phyloP scores from a whole-genome alignment of 2,113 vertebrate species.

The Gnathonemus longibarbis region DNA sequence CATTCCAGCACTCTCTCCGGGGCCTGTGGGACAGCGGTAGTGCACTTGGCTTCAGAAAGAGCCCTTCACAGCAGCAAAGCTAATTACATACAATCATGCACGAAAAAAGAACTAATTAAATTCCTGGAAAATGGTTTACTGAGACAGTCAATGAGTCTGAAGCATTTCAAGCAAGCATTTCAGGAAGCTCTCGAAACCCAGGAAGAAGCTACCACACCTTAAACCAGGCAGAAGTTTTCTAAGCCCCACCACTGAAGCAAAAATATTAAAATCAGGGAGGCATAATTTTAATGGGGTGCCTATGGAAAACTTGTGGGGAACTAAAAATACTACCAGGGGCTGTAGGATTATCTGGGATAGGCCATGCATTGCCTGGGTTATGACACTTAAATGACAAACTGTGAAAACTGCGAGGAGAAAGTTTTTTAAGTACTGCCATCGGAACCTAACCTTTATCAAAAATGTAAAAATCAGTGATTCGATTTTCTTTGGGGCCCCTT shows the following conservation, averaged over 20 bases:
- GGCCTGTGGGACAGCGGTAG: not conserved
- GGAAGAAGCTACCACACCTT: not conserved
- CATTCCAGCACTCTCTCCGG: not conserved
- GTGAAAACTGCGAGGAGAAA: not conserved
- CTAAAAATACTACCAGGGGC: not conserved
- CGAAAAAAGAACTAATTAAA: not conserved
- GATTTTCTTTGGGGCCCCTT: not conserved
- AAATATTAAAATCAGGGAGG: not conserved
- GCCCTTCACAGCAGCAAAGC: not conserved
- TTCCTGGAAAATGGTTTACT: not conserved
- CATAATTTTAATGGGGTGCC: not conserved
- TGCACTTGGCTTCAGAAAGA: not conserved
- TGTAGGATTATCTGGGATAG: not conserved
- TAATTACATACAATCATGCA: constrained; percentile 4
- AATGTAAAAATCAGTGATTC: not conserved
- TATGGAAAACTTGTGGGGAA: not conserved
- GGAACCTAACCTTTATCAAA: not conserved
- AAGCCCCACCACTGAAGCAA: not conserved
- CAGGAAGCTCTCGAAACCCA: not conserved
- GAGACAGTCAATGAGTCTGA: not conserved
- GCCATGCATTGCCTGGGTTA: not conserved
- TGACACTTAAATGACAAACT: not conserved
- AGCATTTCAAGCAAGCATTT: not conserved
- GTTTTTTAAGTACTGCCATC: not conserved
- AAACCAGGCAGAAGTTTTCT: not conserved